Base-by-base conservation (phyloP, 2,113 vertebrate genomes). In the Sterna hirundo region DNA sequence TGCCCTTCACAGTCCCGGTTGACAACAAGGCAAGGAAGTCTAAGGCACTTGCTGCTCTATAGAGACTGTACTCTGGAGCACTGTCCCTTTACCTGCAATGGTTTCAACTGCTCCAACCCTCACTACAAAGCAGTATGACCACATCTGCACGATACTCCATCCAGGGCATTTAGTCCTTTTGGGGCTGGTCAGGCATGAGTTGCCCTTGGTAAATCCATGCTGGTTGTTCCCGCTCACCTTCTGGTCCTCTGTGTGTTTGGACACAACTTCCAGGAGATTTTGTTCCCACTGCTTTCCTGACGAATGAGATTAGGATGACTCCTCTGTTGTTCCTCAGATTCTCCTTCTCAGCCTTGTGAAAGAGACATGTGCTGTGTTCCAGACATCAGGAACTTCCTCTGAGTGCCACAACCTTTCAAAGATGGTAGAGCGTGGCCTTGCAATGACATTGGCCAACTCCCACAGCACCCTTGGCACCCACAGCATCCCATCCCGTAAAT, bases 121-220 rank as follows among this genome's bases (percentile, higher is more conserved):
- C 44, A 21, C 18, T 10, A n/a, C 2, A 8, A 36, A 83, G n/a
- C 3, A 11, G 3, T n/a, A n/a, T 0, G 1, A 64, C 15, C 30
- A 61, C 18, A 54, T 15, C 60, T 84, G 52, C 57, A 72, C 29
- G 32, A 6, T 36, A 38, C 6, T 18, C 17, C 20, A 54, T 47
- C 17, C 15, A n/a, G 46, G 34, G 8, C 5, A 49, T 23, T 68
- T 44, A 44, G 60, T 54, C 34, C 30, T 75, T 57, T 38, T 25
- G 34, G 21, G 8, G 14, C 4, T 65, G 34, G 27, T 46, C 46
- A 89, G 60, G 34, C 21, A 61, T 55, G 49, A 72, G 6, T 34
- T 52, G 27, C 19, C 16, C 14, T 82, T 52, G 11, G 6, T 65
- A 84, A 83, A 74, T 44, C 23, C 13, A 21, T 44, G 23, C 25